Evolutionary conservation across 1,140 invertebrate species (phyloP).

Genomic region (Scaptomyza hsui): DNA sequence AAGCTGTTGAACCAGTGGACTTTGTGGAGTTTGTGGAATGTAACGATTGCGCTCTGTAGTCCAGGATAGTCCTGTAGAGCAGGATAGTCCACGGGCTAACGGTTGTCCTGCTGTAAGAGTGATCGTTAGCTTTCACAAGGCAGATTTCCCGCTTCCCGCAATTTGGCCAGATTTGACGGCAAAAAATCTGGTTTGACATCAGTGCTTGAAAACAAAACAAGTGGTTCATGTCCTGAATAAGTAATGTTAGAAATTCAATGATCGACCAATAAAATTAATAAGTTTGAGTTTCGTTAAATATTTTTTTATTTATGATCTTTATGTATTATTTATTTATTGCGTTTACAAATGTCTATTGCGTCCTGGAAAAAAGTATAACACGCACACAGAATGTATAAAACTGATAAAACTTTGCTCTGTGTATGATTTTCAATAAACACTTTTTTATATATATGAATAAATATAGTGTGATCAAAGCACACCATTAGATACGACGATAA

Average conservation of each 20-base stretch:
- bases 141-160: too few relatives aligned
- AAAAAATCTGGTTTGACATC: too few relatives aligned
- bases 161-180: too few relatives aligned
- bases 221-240: not conserved
- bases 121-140: too few relatives aligned
- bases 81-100: too few relatives aligned
- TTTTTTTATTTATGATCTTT: slow-evolving; percentile 35
- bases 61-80: too few relatives aligned
- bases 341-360: slow-evolving; percentile 66
- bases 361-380: slow-evolving; percentile 39
- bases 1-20: too few relatives aligned
- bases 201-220: too few relatives aligned
- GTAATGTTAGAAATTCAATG: not conserved
- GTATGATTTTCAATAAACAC: slow-evolving; percentile 39
- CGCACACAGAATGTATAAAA: slow-evolving; percentile 44
- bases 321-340: slow-evolving; percentile 57
- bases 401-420: slow-evolving; percentile 58
- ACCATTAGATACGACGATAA: slow-evolving; percentile 1
- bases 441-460: slow-evolving; percentile 22
- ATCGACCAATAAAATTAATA: not conserved
- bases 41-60: too few relatives aligned
- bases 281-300: slow-evolving; percentile 3
- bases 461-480: slow-evolving; percentile 20
- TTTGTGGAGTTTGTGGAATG: too few relatives aligned
- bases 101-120: too few relatives aligned